phyloP scores from a whole-genome alignment of 2,797 vertebrate species.

The Lagorchestes hirsutus region DNA sequence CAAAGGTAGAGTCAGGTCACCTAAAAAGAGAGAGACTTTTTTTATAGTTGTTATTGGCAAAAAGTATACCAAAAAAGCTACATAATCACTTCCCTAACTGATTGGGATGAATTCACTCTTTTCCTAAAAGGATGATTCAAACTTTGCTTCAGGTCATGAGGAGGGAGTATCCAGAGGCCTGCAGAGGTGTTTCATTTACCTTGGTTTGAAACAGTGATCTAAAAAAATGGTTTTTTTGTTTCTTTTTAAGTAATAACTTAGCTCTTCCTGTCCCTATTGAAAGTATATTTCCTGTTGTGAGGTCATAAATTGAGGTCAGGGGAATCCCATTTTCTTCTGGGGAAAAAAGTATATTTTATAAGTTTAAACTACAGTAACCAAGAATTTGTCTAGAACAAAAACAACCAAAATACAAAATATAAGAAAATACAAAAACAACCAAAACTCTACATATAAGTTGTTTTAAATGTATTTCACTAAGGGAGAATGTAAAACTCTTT shows the following conservation, averaged over 20 bases:
- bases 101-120: not conserved
- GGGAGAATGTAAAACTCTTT: not conserved
- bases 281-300: not conserved
- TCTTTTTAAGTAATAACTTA: constrained; percentile 10
- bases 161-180: not conserved
- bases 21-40: not conserved
- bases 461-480: constrained; percentile 41
- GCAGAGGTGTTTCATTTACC: not conserved
- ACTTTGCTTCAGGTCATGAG: not conserved
- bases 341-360: not conserved
- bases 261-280: not conserved
- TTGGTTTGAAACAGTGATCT: constrained; percentile 28
- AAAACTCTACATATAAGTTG: not conserved
- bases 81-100: not conserved
- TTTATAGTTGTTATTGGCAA: not conserved
- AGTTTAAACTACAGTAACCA: not conserved
- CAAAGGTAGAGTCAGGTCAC: not conserved
- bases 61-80: not conserved
- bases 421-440: not conserved
- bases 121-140: not conserved
- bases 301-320: not conserved
- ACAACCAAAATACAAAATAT: not conserved
- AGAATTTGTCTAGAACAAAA: not conserved
- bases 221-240: not conserved
- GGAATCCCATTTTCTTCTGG: not conserved